Evolutionary conservation across 35 echinoderm and acorn worm genomes (phyloP), one percentile per base, ranked within the genome.

Genomic region (Acanthaster planci): DNA sequence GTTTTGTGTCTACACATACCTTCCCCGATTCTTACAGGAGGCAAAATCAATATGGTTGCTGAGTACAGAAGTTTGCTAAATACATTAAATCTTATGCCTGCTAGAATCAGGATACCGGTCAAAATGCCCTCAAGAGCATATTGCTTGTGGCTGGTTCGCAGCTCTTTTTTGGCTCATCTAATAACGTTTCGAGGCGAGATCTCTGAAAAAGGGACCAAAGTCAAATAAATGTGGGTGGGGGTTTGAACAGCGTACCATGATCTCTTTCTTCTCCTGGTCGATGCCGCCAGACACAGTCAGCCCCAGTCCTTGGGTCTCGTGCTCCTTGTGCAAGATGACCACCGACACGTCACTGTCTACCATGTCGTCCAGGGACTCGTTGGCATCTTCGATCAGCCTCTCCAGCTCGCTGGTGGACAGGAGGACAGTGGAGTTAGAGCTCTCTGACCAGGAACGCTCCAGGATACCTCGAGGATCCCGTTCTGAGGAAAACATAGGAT

Each of bases 321-420:
- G 85, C n/a, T 97, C 95, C 54, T 93, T 97, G 37, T 88, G 85
- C 0, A 97, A 58, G 47, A 94, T 84, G 38, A 94, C 88, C 18
- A 99, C 96, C 58, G 84, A 84, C 22, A 99, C 67, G 31, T 91
- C 80, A 32, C 85, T 93, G 55, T 99, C 96, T 78, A 90, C 78
- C 23, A 76, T 79, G 67, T 99, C 88, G 38, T 99, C 96, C 52
- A 99, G 55, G 0, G 96, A 91, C 50, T 99, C 76, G 64, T 93
- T 97, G 39, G 96, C 96, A 79, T 99, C 96, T n/a, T 99, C 96
- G 19, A 99, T 94, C 18, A 99, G 72, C 79, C 92, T 93, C 54
- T 93, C 92, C 39, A 99, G 67, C 84, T 99, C 96, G 19, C 76
- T 81, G 7, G 88, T 83, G 36, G 92, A 94, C 16, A 99, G 96